Base-by-base conservation (phyloP, 1,140 invertebrate genomes). In the Apis florea region DNA sequence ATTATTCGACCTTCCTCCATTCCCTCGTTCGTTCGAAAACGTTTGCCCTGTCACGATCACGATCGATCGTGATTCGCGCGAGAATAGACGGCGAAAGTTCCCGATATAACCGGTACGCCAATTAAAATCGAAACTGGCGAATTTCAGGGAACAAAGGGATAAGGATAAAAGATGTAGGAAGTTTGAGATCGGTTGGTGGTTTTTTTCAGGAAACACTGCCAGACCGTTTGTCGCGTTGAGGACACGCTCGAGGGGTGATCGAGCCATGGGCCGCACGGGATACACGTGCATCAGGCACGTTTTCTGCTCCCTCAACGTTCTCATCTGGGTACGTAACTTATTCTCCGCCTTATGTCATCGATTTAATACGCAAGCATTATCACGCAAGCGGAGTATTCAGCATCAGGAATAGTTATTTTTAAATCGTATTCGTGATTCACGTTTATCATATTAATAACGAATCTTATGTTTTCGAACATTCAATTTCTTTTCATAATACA, bases 201-300 rank as follows among this genome's bases (percentile, higher is more conserved):
- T 90, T 59, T 64, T 40, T 40, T 40, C 31, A 91, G 90, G 86
- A 89, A 90, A 83, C 82, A 85, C 75, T 69, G 81, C 63, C 83
- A 84, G 68, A 21, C 82, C 56, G 24, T 76, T 78, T 69, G 78
- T n/a, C 64, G 73, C 67, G 4, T 40, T 40, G 59, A 85, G 68
- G 67, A 78, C 56, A n/a, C n/a, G n/a, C 49, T 47, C 64, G 68
- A 68, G 67, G 82, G 77, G 75, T 40, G 74, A 85, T 83, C 67
- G 21, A 79, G 82, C 54, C 86, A 96, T 96, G 96, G 94, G 95
- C 72, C 95, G 95, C 88, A 96, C 96, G 89, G 96, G 96, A 85
- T 97, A 97, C 91, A 96, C 96, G 85, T 97, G 96, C 92, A 96
- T 97, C 85, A 94, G 96, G 86, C 95, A 96, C 91, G 95, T 96